Conservation (phyloP, 2,113 vertebrate species). For the Xiphophorus maculatus region DNA sequence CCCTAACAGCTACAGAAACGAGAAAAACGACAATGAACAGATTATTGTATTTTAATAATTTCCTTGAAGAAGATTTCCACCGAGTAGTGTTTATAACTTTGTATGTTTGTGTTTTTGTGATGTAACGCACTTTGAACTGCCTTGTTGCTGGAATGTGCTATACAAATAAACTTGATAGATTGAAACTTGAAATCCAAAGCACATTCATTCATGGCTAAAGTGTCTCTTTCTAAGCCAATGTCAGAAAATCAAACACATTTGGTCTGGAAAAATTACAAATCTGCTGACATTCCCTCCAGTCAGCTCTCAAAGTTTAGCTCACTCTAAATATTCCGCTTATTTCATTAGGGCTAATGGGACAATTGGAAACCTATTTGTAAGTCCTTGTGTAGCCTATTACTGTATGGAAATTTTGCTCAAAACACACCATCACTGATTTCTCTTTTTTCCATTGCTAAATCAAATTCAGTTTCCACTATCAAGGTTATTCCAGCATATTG, state of each 20-base stretch:
- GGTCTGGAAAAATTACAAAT: constrained; percentile 32
- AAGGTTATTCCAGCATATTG: constrained; percentile 64
- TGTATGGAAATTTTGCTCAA: constrained; percentile 69
- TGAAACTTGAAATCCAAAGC: neutral
- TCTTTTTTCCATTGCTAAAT: constrained; percentile 37
- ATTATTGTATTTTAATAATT: constrained; percentile 7
- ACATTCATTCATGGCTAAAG: constrained; percentile 16
- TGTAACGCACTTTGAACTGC: no score
- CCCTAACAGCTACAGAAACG: neutral
- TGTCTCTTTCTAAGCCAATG: constrained; percentile 9
- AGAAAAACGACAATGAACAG: neutral
- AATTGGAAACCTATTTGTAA: constrained; percentile 71
- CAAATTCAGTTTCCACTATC: constrained; percentile 50
- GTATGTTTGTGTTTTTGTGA: no score
- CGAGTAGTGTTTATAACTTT: no score
- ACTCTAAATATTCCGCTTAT: constrained; percentile 47
- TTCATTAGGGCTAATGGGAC: constrained; percentile 68
- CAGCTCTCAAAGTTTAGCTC: constrained; percentile 37
- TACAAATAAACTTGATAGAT: no score
- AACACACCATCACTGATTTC: constrained; percentile 36
- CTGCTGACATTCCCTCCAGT: constrained; percentile 30
- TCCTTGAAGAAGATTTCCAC: constrained; percentile 18
- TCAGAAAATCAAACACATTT: constrained; percentile 30
- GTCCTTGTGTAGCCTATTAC: constrained; percentile 68
- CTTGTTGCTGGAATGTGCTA: no score